These are phyloP conservation scores for Onthophagus taurus DNA, from an alignment of 1,140 invertebrate genomes.

Conservation along the genomic window DNA sequence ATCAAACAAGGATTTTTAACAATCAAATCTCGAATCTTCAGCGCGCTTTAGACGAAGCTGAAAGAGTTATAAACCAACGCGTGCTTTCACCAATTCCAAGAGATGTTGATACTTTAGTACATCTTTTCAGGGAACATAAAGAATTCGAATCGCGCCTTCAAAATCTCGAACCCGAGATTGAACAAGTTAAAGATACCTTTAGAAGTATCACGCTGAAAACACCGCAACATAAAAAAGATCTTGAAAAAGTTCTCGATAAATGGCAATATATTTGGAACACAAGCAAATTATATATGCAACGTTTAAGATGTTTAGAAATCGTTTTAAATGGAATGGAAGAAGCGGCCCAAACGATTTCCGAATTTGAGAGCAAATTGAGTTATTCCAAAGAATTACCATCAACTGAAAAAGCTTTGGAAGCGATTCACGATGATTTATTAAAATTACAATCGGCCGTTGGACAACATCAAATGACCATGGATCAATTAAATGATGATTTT, in stretches of 20 bases:
- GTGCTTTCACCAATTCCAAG: constrained; percentile 71
- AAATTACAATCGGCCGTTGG: constrained; percentile 71
- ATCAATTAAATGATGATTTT: constrained; percentile 84
- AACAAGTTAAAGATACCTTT: constrained; percentile 74
- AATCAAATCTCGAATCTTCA: constrained; percentile 76
- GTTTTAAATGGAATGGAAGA: constrained; percentile 84
- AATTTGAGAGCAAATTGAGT: constrained; percentile 84
- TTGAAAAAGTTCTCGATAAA: constrained; percentile 78
- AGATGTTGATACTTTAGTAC: constrained; percentile 77
- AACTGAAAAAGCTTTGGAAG: constrained; percentile 63
- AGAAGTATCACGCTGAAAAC: constrained; percentile 75
- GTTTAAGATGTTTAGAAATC: constrained; percentile 84
- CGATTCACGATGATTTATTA: constrained; percentile 62
- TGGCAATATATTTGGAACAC: constrained; percentile 86
- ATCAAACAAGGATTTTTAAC: constrained; percentile 74
- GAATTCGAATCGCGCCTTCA: constrained; percentile 71
- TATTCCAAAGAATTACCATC: constrained; percentile 75
- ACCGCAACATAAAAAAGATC: constrained; percentile 78
- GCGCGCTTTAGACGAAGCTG: constrained; percentile 73
- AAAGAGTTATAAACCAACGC: constrained; percentile 69
- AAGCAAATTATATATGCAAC: constrained; percentile 80
- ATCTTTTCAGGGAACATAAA: constrained; percentile 79
- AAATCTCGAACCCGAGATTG: constrained; percentile 66
- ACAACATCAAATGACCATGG: constrained; percentile 76
- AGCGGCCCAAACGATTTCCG: constrained; percentile 75